Percentiles rank a stretch among this genome's conserved stretches.
Conservation (phyloP, 2,888 invertebrate genomes). For the Nesidiocoris tenuis region DNA sequence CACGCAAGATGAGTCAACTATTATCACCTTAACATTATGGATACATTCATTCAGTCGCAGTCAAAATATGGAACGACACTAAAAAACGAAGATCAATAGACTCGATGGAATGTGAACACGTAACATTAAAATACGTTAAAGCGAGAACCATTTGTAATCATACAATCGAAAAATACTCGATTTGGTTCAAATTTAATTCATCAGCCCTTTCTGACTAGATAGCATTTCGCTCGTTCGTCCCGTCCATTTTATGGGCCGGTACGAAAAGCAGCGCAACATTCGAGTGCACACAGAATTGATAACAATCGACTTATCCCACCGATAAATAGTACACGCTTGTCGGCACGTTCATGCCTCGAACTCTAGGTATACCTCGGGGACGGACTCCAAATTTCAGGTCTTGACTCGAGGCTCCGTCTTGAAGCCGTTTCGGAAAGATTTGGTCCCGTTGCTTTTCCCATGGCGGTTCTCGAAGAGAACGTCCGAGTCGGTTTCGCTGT, state of each 20-base stretch:
- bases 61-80: no score
- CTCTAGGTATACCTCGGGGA: background rate
- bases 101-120: background rate
- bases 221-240: background rate
- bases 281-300: background rate
- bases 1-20: no score
- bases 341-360: background rate
- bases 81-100: no score
- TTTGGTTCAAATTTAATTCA: background rate
- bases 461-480: conserved; percentile 73
- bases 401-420: conserved; percentile 56
- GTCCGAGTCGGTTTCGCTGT: conserved; percentile 80
- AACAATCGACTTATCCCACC: no score
- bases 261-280: background rate
- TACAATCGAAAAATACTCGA: background rate
- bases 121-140: background rate
- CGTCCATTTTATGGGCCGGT: background rate
- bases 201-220: conserved; percentile 14
- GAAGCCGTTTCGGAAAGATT: conserved; percentile 60
- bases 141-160: background rate
- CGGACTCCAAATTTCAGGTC: conserved; percentile 22
- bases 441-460: conserved; percentile 58
- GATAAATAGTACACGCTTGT: no score
- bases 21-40: no score
- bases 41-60: no score